phyloP scores from a whole-genome alignment of 2,797 vertebrate species.

The Arctocebus calabarensis region DNA sequence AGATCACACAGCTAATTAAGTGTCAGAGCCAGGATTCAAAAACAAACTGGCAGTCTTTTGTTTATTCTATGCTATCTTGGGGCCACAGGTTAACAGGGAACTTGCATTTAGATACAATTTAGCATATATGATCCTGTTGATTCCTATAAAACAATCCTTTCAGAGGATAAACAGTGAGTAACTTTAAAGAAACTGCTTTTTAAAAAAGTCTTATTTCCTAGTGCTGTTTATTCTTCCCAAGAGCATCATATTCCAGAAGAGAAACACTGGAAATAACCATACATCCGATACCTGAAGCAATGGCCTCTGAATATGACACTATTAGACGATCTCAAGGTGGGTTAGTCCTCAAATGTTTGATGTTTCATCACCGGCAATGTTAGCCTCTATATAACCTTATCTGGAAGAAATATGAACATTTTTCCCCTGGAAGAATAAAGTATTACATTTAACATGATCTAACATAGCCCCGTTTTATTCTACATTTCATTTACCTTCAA shows the following conservation, averaged over 20 bases:
- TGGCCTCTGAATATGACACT: constrained; percentile 51
- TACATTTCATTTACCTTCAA: constrained; percentile 56
- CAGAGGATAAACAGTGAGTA: constrained; percentile 60
- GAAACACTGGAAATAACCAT: constrained; percentile 66
- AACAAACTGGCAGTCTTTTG: not conserved
- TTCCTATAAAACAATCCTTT: constrained; percentile 40
- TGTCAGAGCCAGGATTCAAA: constrained; percentile 6
- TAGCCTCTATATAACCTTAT: constrained; percentile 54
- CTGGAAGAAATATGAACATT: constrained; percentile 62
- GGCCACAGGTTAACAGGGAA: not conserved
- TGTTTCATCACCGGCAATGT: constrained; percentile 65
- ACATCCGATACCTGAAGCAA: constrained; percentile 66
- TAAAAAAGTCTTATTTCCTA: constrained; percentile 58
- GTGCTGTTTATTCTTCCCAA: constrained; percentile 70
- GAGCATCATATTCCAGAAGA: constrained; percentile 74
- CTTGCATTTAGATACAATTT: constrained; percentile 17
- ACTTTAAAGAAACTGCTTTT: constrained; percentile 59
- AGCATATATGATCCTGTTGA: not conserved
- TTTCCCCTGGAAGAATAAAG: constrained; percentile 19
- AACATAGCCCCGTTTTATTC: constrained; percentile 59
- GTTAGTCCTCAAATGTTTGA: constrained; percentile 54
- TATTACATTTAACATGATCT: constrained; percentile 42
- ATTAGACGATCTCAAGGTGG: constrained; percentile 65
- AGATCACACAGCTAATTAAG: not conserved
- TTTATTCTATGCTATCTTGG: not conserved